phyloP scores from a whole-genome alignment of 1,140 invertebrate genomes.

The Trypoxylus dichotomus region DNA sequence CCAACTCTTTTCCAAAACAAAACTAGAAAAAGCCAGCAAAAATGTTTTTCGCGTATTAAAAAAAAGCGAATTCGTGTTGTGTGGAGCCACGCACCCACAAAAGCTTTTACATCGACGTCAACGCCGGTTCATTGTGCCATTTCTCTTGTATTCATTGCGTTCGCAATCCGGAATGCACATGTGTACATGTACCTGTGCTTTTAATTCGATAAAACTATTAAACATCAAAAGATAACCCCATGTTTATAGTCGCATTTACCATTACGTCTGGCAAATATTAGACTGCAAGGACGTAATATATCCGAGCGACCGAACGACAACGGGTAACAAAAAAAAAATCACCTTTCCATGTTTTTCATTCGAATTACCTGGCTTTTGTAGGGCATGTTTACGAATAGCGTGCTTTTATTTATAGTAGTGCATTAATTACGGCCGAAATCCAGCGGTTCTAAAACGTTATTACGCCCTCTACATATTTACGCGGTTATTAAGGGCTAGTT shows the following conservation, averaged over 20 bases:
- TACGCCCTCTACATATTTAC: background rate
- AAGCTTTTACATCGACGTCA: background rate
- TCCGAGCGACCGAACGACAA: background rate
- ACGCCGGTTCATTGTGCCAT: background rate
- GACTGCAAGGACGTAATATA: background rate
- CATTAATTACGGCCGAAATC: background rate
- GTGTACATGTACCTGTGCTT: background rate
- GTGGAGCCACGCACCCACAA: too few species aligned
- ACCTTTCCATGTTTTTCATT: background rate
- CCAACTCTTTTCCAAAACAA: too few species aligned
- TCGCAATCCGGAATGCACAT: too few species aligned
- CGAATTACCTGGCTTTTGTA: background rate
- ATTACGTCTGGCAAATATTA: background rate
- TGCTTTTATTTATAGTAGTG: background rate
- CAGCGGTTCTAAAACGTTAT: background rate
- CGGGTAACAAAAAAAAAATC: background rate
- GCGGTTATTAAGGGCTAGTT: background rate
- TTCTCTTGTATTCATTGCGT: too few species aligned
- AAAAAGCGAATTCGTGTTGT: too few species aligned
- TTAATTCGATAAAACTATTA: background rate
- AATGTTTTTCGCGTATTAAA: too few species aligned
- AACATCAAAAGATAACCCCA: background rate
- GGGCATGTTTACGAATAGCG: background rate
- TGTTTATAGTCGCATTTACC: background rate
- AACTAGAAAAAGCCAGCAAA: too few species aligned